phyloP scores from a whole-genome alignment of 2,113 vertebrate genomes.

The Scatophagus argus region DNA sequence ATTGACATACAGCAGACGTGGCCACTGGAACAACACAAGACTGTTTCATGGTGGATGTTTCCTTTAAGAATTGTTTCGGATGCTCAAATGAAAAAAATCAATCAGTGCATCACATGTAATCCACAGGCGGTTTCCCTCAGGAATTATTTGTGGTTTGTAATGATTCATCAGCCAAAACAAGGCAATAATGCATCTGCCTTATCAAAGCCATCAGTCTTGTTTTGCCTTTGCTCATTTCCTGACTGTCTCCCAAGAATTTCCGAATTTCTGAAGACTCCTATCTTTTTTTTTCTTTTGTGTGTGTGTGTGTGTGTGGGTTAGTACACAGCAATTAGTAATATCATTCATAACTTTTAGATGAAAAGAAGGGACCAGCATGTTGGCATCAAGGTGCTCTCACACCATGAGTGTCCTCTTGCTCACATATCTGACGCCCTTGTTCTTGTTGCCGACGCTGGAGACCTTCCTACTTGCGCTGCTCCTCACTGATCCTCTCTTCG shows the following conservation, averaged over 20 bases:
- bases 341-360: not conserved
- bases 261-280: constrained; percentile 12
- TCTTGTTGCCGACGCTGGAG: constrained; percentile 24
- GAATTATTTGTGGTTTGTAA: constrained; percentile 1
- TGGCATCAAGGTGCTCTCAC: constrained; percentile 27
- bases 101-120: constrained; percentile 11
- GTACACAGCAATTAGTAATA: not conserved
- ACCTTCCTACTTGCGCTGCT: constrained; percentile 39
- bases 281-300: no score
- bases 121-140: not conserved
- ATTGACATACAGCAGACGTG: no score
- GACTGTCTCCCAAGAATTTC: not conserved
- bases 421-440: constrained; percentile 18
- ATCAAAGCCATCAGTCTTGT: constrained; percentile 14
- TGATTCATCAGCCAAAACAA: constrained; percentile 17
- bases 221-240: constrained; percentile 29
- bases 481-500: constrained; percentile 29
- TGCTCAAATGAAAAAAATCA: no score
- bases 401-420: constrained; percentile 41
- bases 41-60: not conserved
- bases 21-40: no score
- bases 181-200: not conserved
- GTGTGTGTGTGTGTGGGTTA: no score
- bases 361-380: not conserved
- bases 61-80: not conserved